Conservation (phyloP, 2,113 vertebrate genomes). For the Jacana jacana region DNA sequence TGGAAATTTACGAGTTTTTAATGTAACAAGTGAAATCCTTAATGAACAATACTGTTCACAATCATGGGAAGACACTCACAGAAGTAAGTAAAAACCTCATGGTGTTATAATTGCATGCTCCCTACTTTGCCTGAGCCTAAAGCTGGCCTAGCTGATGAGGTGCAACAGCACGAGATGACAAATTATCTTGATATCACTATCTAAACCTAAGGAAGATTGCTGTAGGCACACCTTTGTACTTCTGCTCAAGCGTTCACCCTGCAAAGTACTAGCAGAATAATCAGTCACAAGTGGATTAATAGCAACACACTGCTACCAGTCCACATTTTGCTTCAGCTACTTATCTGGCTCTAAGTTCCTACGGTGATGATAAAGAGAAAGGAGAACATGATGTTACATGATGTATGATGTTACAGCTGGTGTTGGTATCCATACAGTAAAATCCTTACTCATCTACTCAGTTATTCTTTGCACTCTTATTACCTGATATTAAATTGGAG, state of each 20-base stretch:
- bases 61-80: background rate
- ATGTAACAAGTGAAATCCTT: background rate
- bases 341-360: background rate
- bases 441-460: background rate
- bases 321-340: background rate
- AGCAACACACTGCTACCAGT: background rate
- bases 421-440: background rate
- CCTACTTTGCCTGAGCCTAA: background rate
- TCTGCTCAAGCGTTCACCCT: background rate
- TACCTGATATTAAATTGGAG: background rate
- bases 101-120: background rate
- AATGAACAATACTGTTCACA: background rate
- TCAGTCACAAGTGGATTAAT: background rate
- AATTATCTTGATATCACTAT: background rate
- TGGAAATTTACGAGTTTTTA: background rate
- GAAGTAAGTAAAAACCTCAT: background rate
- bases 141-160: background rate
- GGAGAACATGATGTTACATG: too few species aligned
- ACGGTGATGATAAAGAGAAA: background rate
- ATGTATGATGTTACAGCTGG: background rate
- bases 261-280: background rate
- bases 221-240: background rate
- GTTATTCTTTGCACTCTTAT: background rate
- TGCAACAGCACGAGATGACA: background rate
- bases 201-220: background rate